phyloP scores from a whole-genome alignment of 64 coral and sea anemone genomes.

The Catalaphyllia jardinei region DNA sequence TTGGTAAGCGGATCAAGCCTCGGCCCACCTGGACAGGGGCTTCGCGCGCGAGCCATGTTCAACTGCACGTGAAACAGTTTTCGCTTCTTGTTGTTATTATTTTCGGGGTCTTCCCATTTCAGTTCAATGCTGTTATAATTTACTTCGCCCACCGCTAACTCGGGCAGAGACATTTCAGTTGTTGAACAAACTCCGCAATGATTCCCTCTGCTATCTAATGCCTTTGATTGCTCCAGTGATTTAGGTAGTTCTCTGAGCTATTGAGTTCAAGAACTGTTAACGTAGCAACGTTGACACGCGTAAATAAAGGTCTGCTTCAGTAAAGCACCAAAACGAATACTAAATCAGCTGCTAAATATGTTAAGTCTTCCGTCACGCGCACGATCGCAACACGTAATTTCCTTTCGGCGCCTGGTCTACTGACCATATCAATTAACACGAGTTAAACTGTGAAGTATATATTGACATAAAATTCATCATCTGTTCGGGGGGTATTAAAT shows the following conservation, averaged over 20 bases:
- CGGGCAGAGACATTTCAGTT: conserved; percentile 26
- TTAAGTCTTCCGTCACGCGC: neutral
- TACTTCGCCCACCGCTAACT: conserved; percentile 60
- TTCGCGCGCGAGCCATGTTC: conserved; percentile 57
- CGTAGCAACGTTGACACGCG: neutral
- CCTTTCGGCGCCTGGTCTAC: neutral
- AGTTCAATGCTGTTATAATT: conserved; percentile 92
- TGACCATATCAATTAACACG: conserved; percentile 2
- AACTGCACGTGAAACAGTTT: conserved; percentile 78
- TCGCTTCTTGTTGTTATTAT: conserved; percentile 63
- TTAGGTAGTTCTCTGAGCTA: no score
- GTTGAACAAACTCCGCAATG: neutral
- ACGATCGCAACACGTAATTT: neutral
- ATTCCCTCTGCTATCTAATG: neutral
- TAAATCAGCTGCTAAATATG: no score
- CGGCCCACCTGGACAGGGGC: conserved; percentile 69
- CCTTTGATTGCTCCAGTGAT: neutral
- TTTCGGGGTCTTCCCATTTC: conserved; percentile 43
- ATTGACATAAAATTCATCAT: conserved; percentile 9
- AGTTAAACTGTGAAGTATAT: neutral
- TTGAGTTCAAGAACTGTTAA: neutral
- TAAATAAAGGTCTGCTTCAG: neutral
- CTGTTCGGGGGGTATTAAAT: neutral
- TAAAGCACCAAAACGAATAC: neutral
- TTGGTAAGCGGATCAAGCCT: conserved; percentile 79